Percentiles rank a stretch among this genome's conserved stretches.
phyloP scores from a whole-genome alignment of 1,140 invertebrate genomes.

The Leptonema lineaticorne region DNA sequence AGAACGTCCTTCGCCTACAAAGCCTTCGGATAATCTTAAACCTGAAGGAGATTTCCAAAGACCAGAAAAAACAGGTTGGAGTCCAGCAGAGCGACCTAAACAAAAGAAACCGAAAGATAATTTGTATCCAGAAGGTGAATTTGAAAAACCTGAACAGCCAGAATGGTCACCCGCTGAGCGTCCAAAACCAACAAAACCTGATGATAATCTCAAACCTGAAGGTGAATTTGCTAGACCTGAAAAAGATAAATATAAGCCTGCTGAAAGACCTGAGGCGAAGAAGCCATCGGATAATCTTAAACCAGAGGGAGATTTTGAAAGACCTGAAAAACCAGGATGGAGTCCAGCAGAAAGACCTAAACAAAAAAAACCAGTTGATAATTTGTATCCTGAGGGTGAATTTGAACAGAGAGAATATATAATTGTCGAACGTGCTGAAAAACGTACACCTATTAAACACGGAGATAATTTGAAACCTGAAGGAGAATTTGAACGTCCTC shows the following conservation, averaged over 20 bases:
- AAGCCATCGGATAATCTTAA: constrained; percentile 61
- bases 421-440: constrained; percentile 49
- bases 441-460: constrained; percentile 46
- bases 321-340: constrained; percentile 48
- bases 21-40: constrained; percentile 49
- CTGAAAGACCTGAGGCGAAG: constrained; percentile 54
- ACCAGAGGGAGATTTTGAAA: constrained; percentile 67
- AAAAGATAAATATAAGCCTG: constrained; percentile 54
- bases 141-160: constrained; percentile 53
- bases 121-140: constrained; percentile 61
- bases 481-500: constrained; percentile 55
- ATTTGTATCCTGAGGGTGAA: constrained; percentile 55
- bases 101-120: constrained; percentile 60
- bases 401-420: constrained; percentile 51
- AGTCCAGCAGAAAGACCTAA: constrained; percentile 50
- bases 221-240: constrained; percentile 59
- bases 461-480: constrained; percentile 64
- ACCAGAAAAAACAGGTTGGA: constrained; percentile 45
- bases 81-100: constrained; percentile 57
- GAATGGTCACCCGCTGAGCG: constrained; percentile 49
- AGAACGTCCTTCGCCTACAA: constrained; percentile 50
- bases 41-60: constrained; percentile 62
- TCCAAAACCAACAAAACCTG: constrained; percentile 47
- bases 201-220: constrained; percentile 60
- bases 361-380: constrained; percentile 57